Percentiles rank a stretch among this genome's conserved stretches.
These are phyloP conservation scores for Corythornis vintsioides DNA, from an alignment of 2,113 vertebrate species.

Conservation along the genomic window DNA sequence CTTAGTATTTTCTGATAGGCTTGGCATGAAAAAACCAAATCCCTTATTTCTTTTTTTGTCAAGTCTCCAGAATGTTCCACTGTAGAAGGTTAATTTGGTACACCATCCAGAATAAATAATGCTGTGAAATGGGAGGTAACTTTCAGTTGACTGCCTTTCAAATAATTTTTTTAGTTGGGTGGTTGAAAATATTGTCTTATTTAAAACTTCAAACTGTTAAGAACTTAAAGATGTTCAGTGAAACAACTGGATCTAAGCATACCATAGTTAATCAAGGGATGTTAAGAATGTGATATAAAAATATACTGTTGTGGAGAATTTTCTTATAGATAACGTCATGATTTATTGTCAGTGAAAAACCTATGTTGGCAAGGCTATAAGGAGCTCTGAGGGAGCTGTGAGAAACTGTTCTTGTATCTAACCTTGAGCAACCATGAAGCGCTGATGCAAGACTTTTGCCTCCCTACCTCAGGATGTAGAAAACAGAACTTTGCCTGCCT, in stretches of 20 bases:
- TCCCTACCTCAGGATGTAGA: too few relatives aligned
- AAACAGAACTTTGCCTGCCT: too few relatives aligned
- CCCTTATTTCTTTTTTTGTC: constrained; percentile 25
- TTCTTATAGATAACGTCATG: too few relatives aligned
- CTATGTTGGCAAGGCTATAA: too few relatives aligned
- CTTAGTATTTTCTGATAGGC: background rate
- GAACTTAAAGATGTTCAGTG: constrained; percentile 8
- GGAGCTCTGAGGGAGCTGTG: too few relatives aligned
- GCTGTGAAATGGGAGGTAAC: constrained; percentile 66
- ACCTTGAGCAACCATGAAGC: too few relatives aligned
- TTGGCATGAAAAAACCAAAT: constrained; percentile 39
- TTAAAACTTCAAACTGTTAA: constrained; percentile 40
- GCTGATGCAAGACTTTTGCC: too few relatives aligned
- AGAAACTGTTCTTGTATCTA: too few relatives aligned
- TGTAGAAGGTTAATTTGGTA: constrained; percentile 60
- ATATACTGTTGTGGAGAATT: background rate
- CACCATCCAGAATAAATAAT: constrained; percentile 59
- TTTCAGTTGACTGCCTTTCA: constrained; percentile 55
- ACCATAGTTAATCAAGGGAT: background rate
- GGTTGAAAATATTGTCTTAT: constrained; percentile 18
- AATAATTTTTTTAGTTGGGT: constrained; percentile 31
- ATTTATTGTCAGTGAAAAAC: too few relatives aligned
- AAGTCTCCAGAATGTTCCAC: constrained; percentile 61
- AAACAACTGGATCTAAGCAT: background rate
- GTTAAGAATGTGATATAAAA: constrained; percentile 33